Base-by-base conservation (phyloP, 2,113 vertebrate species). In the Forbesichthys agassizii region DNA sequence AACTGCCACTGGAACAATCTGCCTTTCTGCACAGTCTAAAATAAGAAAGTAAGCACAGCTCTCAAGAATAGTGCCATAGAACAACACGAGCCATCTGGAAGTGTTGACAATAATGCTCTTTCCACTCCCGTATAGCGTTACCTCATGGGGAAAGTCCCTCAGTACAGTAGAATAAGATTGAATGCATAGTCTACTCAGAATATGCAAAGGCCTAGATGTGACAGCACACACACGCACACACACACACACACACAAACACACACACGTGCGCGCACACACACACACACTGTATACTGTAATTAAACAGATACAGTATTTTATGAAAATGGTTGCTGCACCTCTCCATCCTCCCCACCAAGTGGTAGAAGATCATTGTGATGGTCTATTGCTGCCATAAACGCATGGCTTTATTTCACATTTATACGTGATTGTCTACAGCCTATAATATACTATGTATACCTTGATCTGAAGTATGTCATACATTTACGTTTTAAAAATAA, bases 71-170 rank as follows among this genome's bases (percentile, higher is more conserved):
- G 27, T 7, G 4, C n/a, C 33, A 13, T 65, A 11, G n/a, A 27
- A 71, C 68, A 64, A 67, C 56, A 64, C 33, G 36, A 36, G 51
- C 59, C 68, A 68, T 75, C 54, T 64, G 64, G 71, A 74, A 48
- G 46, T 66, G 14, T 52, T 27, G 56, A 42, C 33, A 16, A 66
- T 67, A 49, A 67, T 61, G 54, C 36, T n/a, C 55, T 11, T 51
- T 73, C 49, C 49, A 18, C 55, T 68, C 5, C 14, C 49, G 27
- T 51, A 48, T 61, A 16, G 48, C 64, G 60, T 64, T 55, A 59
- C 18, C 66, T 55, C 62, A 49, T 9, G 70, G 53, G 14, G 10
- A 6, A 63, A 77, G 65, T 47, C 55, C 53, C 48, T 56, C 49
- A 77, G 54, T 33, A 57, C 11, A 2, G 5, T 42, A 42, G 36